A percentile compares a stretch with the other conserved stretches of the same genome.
phyloP scores from a whole-genome alignment of 2,888 invertebrate species.

The Xestia rhomboidea region DNA sequence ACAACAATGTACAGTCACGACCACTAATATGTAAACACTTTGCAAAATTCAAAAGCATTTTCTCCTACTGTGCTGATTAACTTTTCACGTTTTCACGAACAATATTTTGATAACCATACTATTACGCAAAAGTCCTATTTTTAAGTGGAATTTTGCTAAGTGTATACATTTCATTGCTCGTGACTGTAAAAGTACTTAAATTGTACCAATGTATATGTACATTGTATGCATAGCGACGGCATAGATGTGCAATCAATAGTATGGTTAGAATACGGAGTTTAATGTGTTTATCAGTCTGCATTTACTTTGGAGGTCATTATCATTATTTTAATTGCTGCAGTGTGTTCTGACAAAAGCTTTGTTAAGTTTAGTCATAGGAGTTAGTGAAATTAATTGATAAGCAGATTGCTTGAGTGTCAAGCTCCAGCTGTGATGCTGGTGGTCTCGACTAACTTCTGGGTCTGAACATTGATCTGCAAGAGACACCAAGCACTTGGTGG shows the following conservation, averaged over 20 bases:
- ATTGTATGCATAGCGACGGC: background rate
- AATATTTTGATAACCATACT: background rate
- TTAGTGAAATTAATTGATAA: background rate
- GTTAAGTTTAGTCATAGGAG: background rate
- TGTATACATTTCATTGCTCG: background rate
- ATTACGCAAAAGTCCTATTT: background rate
- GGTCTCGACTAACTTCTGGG: constrained; percentile 18
- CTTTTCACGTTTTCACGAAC: background rate
- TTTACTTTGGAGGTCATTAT: background rate
- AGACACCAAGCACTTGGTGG: constrained; percentile 56
- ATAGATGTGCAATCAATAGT: constrained; percentile 20
- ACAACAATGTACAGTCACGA: background rate
- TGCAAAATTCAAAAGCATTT: background rate
- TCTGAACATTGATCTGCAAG: constrained; percentile 48
- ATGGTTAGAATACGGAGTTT: background rate
- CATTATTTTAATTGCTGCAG: background rate
- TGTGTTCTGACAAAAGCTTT: background rate
- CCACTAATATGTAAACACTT: background rate
- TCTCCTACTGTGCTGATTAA: background rate
- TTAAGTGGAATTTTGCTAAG: no score
- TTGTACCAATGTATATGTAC: background rate
- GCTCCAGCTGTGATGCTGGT: constrained; percentile 10
- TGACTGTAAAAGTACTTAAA: background rate
- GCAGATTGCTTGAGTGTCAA: background rate
- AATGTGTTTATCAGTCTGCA: constrained; percentile 10